Base-by-base conservation (phyloP, 2,113 vertebrate species). In the Equus przewalskii region DNA sequence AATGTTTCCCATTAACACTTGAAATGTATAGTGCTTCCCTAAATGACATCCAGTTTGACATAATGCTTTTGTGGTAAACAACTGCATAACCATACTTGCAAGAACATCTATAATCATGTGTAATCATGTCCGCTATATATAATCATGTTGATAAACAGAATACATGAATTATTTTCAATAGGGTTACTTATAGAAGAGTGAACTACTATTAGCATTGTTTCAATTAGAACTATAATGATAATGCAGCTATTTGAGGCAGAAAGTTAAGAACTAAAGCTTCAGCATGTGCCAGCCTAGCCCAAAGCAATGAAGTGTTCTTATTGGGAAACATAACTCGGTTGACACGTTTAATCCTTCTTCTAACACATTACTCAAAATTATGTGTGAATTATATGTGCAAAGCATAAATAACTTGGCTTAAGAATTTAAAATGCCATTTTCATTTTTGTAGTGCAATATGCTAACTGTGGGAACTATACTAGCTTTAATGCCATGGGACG, bases 291-390 rank as follows among this genome's bases (percentile, higher is more conserved):
- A 87, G 65, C 5, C 41, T 72, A 67, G 1, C 7, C 64, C 30
- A 90, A 89, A 87, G 67, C 22, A 78, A 58, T 64, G 64, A 91
- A 94, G 69, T 56, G 13, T 60, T 84, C 70, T 49, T 94, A 70
- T 85, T 54, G 79, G 64, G 62, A 91, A 91, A 79, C 3, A 51
- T 84, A 81, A 65, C 33, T 75, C 92, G 14, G 30, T 22, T 82
- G 70, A 92, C 22, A 81, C 12, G 41, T 90, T 67, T 28, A 96
- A 84, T 33, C 62, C 18, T 28, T 79, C 24, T 82, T 82, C n/a
- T 94, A 83, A 83, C 80, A 93, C 75, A 26, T 92, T 92, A 70
- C 28, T 88, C 46, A 92, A 87, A 97, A 95, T 90, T 92, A 80
- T 87, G 75, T 87, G 83, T 89, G 90, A 96, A 84, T 73, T 96